Base-by-base conservation (phyloP, 2,113 vertebrate species). In the Serinus canaria region DNA sequence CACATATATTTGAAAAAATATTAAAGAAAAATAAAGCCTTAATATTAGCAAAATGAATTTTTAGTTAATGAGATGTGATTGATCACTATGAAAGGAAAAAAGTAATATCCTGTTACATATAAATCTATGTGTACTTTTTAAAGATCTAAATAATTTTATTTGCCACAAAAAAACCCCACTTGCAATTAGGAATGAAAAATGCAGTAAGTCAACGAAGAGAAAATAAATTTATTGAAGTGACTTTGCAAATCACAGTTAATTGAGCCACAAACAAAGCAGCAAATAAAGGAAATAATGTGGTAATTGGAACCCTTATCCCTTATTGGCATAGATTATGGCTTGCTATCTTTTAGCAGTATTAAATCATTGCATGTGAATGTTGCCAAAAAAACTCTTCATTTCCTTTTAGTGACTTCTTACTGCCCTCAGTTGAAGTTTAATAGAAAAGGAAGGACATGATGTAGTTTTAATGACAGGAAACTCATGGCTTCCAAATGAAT, bases 391-490 rank as follows among this genome's bases (percentile, higher is more conserved):
- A 22, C 97, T 98, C 97, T 98, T 98, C 98, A 98, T 98, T 98
- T 98, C 98, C 98, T 98, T 98, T 98, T 97, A 98, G 98, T 98
- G 98, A 98, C 98, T 98, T 98, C 98, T 98, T 97, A 97, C 96
- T 98, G 98, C 98, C 98, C 98, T 98, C 94, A 96, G 97, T 97
- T 92, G 97, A 98, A 97, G 98, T 98, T 98, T 98, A 98, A 98
- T 98, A 98, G 98, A 98, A 98, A 98, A 98, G 98, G 98, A 98
- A 98, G 98, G 98, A 98, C 98, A 98, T 98, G 98, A 98, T 98
- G 98, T 97, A 97, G 98, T 98, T 98, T 98, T 98, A 98, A 98
- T 98, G 98, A 98, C 98, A 98, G 98, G 98, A 98, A 98, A 98
- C 98, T 96, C 97, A 97, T 89, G 97, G 97, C 97, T 98, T 98